These are phyloP conservation scores for Cyprinella venusta DNA, from an alignment of 2,797 vertebrate genomes.

Conservation along the genomic window DNA sequence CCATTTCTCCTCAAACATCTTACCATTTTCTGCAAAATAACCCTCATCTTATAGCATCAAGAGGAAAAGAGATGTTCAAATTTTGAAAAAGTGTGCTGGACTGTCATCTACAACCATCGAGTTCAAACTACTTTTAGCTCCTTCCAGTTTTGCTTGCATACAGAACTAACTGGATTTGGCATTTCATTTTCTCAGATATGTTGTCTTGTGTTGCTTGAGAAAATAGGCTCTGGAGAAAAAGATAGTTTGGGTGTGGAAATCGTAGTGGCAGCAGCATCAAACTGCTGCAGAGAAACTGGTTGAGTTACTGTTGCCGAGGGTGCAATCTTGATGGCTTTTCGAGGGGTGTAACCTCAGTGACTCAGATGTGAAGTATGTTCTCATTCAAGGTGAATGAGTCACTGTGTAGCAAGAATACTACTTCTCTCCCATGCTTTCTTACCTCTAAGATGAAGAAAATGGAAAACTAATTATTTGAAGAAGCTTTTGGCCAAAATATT, in stretches of 20 bases:
- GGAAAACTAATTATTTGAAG: conserved; percentile 1
- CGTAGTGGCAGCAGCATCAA: conserved; percentile 29
- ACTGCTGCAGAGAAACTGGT: conserved; percentile 67
- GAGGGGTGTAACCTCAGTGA: conserved; percentile 78
- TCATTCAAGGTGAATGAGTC: conserved; percentile 82
- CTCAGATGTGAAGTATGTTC: conserved; percentile 78
- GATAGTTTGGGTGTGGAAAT: conserved; percentile 39
- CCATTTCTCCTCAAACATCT: neutral
- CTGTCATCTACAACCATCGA: neutral
- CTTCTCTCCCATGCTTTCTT: conserved; percentile 38
- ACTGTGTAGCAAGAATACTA: conserved; percentile 62
- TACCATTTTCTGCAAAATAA: conserved; percentile 2
- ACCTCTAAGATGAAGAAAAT: conserved; percentile 1
- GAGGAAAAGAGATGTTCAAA: neutral
- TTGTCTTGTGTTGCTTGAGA: conserved; percentile 11
- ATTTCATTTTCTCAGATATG: conserved; percentile 10
- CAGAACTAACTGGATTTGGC: conserved; percentile 24
- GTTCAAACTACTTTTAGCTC: conserved; percentile 1
- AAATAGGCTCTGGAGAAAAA: conserved; percentile 20
- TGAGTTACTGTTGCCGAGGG: conserved; percentile 70
- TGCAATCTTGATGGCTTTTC: conserved; percentile 60
- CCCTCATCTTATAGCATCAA: neutral
- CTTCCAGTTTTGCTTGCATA: neutral
- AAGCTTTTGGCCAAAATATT: conserved; percentile 4
- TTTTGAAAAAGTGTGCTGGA: neutral